Base-by-base conservation (phyloP, 2,888 invertebrate genomes). In the Actias luna region DNA sequence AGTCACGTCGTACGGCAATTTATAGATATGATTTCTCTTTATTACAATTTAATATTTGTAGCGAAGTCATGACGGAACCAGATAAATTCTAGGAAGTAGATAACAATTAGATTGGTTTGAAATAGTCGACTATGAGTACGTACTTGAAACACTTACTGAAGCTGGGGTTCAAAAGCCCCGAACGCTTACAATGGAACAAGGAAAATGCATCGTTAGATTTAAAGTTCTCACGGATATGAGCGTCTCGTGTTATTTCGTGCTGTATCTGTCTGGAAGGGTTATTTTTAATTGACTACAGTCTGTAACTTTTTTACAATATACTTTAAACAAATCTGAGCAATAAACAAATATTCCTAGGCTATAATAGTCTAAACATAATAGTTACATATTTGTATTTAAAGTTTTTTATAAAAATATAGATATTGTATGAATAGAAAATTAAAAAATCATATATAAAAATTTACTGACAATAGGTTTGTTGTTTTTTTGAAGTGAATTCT, bases 181-280 rank as follows among this genome's bases (percentile, higher is more conserved):
- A 4, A 8, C 62, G 58, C 35, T 46, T 59, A 65, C 65, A 65
- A 65, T 61, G 42, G 65, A 63, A 65, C 59, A 46, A 65, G 63
- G 65, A 65, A 65, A 63, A 65, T 65, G 63, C 63, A 63, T 63
- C 62, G 57, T 61, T 55, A 58, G 58, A 61, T 50, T 42, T 39
- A 39, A 35, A 33, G 59, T 61, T 63, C 63, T 63, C 65, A 63
- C 61, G 65, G 61, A 57, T 59, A 59, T 59, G 7, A 10, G 29
- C 16, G 55, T 18, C 4, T 55, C 5, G 29, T 52, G 50, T 52
- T 52, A 27, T 55, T 27, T n/a, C 55, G n/a, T 55, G 7, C 16
- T 29, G 29, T 29, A 29, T 55, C 55, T 29, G 29, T n/a, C 4
- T 29, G 16, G 27, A 55, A 29, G 55, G 27, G 29, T 55, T 27